A percentile compares a stretch with the other conserved stretches of the same genome.
Evolutionary conservation across 53 echinoderm and acorn worm genomes (phyloP).

Genomic region (Paracentrotus lividus): DNA sequence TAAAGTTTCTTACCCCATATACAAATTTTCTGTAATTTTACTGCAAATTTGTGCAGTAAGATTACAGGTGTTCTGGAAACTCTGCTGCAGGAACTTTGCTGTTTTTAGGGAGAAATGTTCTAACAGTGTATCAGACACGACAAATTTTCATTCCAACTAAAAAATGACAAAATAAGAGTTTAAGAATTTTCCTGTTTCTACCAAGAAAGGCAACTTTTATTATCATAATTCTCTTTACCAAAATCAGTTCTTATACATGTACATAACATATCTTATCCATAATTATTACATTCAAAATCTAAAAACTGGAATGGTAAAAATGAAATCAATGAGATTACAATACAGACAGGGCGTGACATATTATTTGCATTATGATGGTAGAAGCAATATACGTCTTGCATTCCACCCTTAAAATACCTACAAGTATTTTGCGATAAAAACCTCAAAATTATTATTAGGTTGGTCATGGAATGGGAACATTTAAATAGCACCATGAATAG

Average conservation of each 20-base stretch:
- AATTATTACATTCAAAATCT: constrained; percentile 5
- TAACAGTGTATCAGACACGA: neutral
- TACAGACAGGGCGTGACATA: neutral
- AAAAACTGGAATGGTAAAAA: constrained; percentile 51
- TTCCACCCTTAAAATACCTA: neutral
- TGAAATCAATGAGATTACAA: neutral
- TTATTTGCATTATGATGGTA: neutral
- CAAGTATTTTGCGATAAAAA: neutral
- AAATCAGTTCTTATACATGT: constrained; percentile 37
- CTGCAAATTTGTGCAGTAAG: no score
- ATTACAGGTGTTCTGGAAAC: no score
- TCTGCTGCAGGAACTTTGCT: no score
- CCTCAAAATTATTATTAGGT: neutral
- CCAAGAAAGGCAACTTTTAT: constrained; percentile 52
- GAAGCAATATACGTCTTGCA: neutral
- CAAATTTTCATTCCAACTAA: neutral
- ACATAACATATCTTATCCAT: constrained; percentile 9
- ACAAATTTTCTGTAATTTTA: no score
- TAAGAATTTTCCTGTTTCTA: constrained; percentile 25
- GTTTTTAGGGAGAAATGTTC: no score
- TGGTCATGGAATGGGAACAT: neutral
- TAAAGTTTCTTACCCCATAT: no score
- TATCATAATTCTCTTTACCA: constrained; percentile 41
- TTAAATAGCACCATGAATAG: neutral
- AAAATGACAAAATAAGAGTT: neutral